Evolutionary conservation across 2,888 invertebrate species (phyloP), one percentile per base, ranked within the genome.

Genomic region (Meteorus colon): DNA sequence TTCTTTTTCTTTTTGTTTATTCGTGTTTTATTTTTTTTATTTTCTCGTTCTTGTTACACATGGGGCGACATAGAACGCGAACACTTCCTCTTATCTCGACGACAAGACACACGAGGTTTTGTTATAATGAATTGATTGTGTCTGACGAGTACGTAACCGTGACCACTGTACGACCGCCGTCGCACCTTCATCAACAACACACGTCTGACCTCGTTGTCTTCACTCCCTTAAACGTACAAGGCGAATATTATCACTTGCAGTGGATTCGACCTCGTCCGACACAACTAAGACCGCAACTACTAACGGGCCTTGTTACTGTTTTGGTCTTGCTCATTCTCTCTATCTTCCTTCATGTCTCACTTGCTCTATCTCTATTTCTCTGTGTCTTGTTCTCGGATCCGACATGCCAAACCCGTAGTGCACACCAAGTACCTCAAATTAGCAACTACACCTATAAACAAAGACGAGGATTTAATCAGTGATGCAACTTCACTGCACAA

Each of bases 241-340:
- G 27, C 62, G 69, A 73, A 67, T 71, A 73, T 70, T 68, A 69
- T 48, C 62, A 70, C 62, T 75, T 73, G 72, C 75, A 73, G 74
- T 72, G 55, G 70, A 71, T 76, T 62, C 75, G 63, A 70, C 74
- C 78, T 74, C 78, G 80, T 81, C 81, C 75, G 80, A 80, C 78
- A 55, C 78, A 79, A 62, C 78, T 70, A 77, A 77, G 78, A 79
- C 79, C 80, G 78, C 81, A 81, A 81, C 81, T 80, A 78, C 81
- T 80, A 77, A 81, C 80, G 60, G 31, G 45, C 63, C 48, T 71
- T 79, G 78, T 78, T 79, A 77, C 76, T 78, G 74, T 76, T 66
- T 70, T 59, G 62, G 60, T 66, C 76, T 67, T 48, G 63, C 69
- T 62, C 19, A 27, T 45, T 27, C 10, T 45, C 45, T 67, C 45